phyloP scores from a whole-genome alignment of 2,113 vertebrate genomes.

The Aldabrachelys gigantea region DNA sequence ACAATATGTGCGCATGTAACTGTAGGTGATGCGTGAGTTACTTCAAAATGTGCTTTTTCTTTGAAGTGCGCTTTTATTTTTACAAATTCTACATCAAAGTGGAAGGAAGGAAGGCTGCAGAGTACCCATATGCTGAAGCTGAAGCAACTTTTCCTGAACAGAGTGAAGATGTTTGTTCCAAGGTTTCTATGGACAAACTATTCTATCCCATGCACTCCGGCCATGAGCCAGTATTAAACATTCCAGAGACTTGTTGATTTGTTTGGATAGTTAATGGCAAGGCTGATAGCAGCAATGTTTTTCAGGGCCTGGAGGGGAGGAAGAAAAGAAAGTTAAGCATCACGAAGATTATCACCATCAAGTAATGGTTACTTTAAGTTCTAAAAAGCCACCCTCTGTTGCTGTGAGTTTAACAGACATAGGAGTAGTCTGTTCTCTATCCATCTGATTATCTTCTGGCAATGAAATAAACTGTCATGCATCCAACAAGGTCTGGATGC shows the following conservation, averaged over 20 bases:
- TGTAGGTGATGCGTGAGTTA: slow-evolving; percentile 54
- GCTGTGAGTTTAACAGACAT: not conserved
- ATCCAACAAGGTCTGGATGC: not conserved
- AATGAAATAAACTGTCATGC: not conserved
- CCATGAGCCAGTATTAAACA: slow-evolving; percentile 79
- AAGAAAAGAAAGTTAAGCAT: not conserved
- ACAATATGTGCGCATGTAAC: slow-evolving; percentile 55
- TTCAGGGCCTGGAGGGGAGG: slow-evolving; percentile 88
- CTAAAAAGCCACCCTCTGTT: not conserved
- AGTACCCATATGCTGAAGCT: slow-evolving; percentile 65
- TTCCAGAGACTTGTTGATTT: slow-evolving; percentile 94
- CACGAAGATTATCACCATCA: not conserved
- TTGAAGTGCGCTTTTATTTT: slow-evolving; percentile 57
- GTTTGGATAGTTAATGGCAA: slow-evolving; percentile 98
- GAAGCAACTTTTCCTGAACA: slow-evolving; percentile 61
- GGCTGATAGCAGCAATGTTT: slow-evolving; percentile 98
- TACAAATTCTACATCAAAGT: slow-evolving; percentile 69
- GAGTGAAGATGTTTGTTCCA: slow-evolving; percentile 62
- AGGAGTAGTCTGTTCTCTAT: not conserved
- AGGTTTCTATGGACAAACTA: slow-evolving; percentile 56
- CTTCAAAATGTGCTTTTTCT: slow-evolving; percentile 62
- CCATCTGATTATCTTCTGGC: not conserved
- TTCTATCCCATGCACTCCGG: slow-evolving; percentile 51
- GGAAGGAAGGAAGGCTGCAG: slow-evolving; percentile 69
- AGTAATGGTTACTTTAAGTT: not conserved